These are phyloP conservation scores for Venturia canescens DNA, from an alignment of 1,140 invertebrate species.

Conservation along the genomic window DNA sequence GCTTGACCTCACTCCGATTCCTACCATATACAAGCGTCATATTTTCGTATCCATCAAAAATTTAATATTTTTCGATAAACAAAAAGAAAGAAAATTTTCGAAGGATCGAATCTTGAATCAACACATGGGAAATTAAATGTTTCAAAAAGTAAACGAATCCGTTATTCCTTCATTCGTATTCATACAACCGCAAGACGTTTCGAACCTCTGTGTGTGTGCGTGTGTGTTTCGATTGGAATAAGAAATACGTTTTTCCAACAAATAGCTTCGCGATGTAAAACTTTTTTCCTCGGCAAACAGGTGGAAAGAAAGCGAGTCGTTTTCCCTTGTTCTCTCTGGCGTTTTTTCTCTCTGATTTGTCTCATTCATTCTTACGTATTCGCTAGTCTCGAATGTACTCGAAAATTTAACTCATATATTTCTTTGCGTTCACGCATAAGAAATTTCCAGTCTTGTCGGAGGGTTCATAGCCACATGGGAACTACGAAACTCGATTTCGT, in stretches of 20 bases:
- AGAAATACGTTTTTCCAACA: neutral
- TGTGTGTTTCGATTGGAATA: neutral
- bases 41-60: neutral
- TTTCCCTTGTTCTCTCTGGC: neutral
- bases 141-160: neutral
- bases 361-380: neutral
- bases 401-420: neutral
- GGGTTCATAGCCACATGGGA: neutral
- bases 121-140: neutral
- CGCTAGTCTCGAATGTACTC: neutral
- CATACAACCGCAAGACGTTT: neutral
- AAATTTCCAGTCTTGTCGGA: neutral
- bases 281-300: neutral
- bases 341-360: neutral
- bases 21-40: neutral
- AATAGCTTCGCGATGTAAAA: neutral
- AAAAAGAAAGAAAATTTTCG: neutral
- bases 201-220: neutral
- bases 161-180: conserved; percentile 5
- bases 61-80: neutral
- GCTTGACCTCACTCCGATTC: neutral
- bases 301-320: neutral
- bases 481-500: conserved; percentile 21
- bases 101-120: neutral
- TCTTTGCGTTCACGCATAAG: neutral